Conservation (phyloP, 2,113 vertebrate species). For the Carassius auratus region DNA sequence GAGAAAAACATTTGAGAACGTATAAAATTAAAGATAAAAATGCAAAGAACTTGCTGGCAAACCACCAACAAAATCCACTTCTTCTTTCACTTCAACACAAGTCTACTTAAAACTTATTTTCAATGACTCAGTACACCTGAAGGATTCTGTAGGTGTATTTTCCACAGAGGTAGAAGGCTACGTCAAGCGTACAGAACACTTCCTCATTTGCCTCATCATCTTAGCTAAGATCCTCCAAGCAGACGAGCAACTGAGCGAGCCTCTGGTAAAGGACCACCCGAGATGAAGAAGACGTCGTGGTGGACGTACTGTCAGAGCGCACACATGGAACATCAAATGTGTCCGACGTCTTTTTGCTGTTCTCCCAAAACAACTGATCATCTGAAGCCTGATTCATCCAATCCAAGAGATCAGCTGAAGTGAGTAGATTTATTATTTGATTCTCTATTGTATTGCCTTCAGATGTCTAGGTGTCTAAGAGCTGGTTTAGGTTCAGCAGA, state of each 20-base stretch:
- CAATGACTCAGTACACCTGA: constrained; percentile 67
- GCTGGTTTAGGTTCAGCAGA: not conserved
- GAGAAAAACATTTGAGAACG: not conserved
- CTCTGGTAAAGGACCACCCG: constrained; percentile 77
- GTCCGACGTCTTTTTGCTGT: constrained; percentile 29
- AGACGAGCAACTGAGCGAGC: constrained; percentile 77
- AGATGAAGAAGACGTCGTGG: constrained; percentile 67
- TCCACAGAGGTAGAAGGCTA: constrained; percentile 79
- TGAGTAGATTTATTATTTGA: not conserved
- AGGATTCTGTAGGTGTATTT: constrained; percentile 65
- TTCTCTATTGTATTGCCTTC: not conserved
- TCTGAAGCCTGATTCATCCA: not conserved
- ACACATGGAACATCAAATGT: constrained; percentile 45
- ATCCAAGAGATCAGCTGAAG: not conserved
- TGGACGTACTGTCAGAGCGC: constrained; percentile 76
- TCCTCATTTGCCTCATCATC: constrained; percentile 79
- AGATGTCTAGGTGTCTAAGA: not conserved
- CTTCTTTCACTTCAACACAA: not conserved
- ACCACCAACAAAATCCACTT: not conserved
- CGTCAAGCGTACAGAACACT: constrained; percentile 80
- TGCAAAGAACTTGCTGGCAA: not conserved
- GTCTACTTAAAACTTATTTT: constrained; percentile 1
- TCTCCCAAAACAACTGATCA: not conserved
- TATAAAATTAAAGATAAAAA: not conserved
- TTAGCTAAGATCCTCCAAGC: constrained; percentile 81